Conservation (phyloP, 2,888 invertebrate species). For the Yponomeuta malinellus region DNA sequence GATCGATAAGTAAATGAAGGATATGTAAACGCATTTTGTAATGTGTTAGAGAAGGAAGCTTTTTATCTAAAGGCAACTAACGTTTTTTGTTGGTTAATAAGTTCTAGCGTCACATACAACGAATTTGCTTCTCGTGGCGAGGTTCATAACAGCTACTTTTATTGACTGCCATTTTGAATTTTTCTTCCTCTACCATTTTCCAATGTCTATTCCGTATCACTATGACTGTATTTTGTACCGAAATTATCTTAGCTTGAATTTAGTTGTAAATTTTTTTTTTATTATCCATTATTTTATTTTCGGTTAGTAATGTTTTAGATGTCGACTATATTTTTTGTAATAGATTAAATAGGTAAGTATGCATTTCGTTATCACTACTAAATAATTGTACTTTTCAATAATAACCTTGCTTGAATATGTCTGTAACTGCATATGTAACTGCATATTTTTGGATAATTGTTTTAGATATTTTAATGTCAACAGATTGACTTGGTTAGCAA, state of each 20-base stretch:
- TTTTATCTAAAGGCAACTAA: too few species aligned
- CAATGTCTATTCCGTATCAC: neutral
- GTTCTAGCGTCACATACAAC: neutral
- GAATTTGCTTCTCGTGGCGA: neutral
- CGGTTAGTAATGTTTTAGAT: slow-evolving; percentile 26
- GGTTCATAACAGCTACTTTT: neutral
- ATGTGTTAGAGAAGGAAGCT: too few species aligned
- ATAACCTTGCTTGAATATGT: slow-evolving; percentile 8
- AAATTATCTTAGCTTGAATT: slow-evolving; percentile 13
- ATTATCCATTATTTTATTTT: slow-evolving; percentile 16
- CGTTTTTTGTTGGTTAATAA: neutral
- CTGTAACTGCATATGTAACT: slow-evolving; percentile 14
- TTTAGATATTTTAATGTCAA: neutral
- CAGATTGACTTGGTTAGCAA: neutral
- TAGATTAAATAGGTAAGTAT: slow-evolving; percentile 29
- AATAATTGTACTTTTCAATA: slow-evolving; percentile 16
- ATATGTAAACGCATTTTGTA: too few species aligned
- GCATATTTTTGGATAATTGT: slow-evolving; percentile 24
- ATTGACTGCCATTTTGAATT: slow-evolving; percentile 8
- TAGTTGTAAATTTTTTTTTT: slow-evolving; percentile 20
- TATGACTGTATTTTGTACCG: neutral
- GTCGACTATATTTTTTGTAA: slow-evolving; percentile 28
- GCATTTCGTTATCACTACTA: slow-evolving; percentile 27
- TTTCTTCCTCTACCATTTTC: neutral
- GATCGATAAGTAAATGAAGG: too few species aligned